Conservation (phyloP, 2,113 vertebrate genomes). For the Periophthalmus modestus region DNA sequence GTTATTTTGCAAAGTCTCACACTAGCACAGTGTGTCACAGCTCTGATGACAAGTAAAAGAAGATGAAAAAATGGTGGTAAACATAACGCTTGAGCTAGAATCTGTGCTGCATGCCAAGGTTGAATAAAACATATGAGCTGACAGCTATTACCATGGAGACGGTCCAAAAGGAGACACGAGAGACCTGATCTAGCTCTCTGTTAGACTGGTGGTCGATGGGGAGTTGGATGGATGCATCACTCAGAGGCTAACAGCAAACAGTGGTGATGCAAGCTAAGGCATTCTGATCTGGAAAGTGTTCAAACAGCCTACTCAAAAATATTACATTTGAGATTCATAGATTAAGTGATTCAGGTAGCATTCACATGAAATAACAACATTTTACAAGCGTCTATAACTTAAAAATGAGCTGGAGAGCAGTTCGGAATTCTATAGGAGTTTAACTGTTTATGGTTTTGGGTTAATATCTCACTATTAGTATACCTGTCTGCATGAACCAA, state of each 20-base stretch:
- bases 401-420: no score
- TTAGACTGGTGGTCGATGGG: conserved; percentile 17
- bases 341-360: no score
- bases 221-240: conserved; percentile 29
- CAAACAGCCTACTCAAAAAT: neutral
- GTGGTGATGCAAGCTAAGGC: neutral
- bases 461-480: no score
- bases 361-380: no score
- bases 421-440: no score
- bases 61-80: conserved; percentile 21
- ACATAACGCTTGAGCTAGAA: conserved; percentile 16
- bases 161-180: conserved; percentile 28
- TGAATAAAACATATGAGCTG: conserved; percentile 58
- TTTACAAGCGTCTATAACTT: no score
- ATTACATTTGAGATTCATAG: neutral
- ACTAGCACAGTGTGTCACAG: conserved; percentile 8
- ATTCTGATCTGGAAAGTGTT: neutral
- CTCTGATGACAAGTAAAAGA: neutral
- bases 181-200: conserved; percentile 30
- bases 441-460: no score
- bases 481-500: no score
- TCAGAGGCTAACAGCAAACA: conserved; percentile 13
- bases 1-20: conserved; percentile 12
- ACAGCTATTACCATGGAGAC: conserved; percentile 65
- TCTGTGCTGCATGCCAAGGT: conserved; percentile 38